phyloP scores from a whole-genome alignment of 2,888 invertebrate genomes.

The Apeira syringaria region DNA sequence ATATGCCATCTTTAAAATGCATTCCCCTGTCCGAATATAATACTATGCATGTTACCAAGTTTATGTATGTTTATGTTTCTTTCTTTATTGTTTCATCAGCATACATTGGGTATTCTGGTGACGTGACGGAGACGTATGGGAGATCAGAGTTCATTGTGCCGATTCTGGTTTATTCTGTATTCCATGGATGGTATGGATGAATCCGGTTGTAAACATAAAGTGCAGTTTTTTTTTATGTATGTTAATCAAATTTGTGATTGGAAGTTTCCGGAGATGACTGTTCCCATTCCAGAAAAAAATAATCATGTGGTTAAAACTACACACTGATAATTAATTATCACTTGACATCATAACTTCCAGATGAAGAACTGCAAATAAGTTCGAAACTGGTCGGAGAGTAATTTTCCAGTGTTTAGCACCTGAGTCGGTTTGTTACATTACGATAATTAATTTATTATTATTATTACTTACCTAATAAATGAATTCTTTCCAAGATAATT shows the following conservation, averaged over 20 bases:
- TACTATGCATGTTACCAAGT: background rate
- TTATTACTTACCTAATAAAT: too few species aligned
- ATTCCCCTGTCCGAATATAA: background rate
- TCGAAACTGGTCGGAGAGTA: too few species aligned
- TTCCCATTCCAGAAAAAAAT: too few species aligned
- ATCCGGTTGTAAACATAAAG: conserved; percentile 9
- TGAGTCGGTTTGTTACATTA: too few species aligned
- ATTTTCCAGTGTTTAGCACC: too few species aligned
- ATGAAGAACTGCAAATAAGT: too few species aligned
- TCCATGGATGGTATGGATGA: conserved; percentile 7
- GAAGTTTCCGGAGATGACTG: too few species aligned
- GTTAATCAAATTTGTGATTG: conserved; percentile 12
- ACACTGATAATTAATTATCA: too few species aligned
- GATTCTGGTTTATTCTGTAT: conserved; percentile 17
- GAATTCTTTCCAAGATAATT: too few species aligned
- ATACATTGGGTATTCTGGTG: conserved; percentile 20
- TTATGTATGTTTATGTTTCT: conserved; percentile 20
- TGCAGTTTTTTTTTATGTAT: conserved; percentile 5
- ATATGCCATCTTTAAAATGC: background rate
- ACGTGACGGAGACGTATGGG: conserved; percentile 8
- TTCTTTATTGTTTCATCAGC: conserved; percentile 32
- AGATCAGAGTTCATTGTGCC: conserved; percentile 14
- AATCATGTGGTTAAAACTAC: too few species aligned
- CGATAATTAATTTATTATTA: too few species aligned
- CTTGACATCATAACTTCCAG: too few species aligned